Conservation (phyloP, 2,888 invertebrate species). For the Odontothrips loti region DNA sequence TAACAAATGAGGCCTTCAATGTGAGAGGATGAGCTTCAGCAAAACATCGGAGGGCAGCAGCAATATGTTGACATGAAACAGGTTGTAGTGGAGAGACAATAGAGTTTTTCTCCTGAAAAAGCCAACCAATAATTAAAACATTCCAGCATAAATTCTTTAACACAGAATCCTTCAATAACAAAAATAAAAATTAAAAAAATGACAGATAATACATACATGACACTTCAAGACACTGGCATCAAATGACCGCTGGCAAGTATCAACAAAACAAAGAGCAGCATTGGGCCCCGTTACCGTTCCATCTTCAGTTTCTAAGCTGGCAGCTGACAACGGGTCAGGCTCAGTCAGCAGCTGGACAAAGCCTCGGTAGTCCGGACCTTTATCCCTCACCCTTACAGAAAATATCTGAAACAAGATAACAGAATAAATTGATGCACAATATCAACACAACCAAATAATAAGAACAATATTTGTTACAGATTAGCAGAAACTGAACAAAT, state of each 20-base stretch:
- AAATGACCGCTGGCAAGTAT: conserved; percentile 54
- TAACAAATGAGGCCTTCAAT: conserved; percentile 58
- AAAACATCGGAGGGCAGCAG: conserved; percentile 59
- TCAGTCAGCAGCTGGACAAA: conserved; percentile 59
- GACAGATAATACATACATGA: conserved; percentile 46
- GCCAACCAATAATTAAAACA: neutral
- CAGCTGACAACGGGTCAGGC: conserved; percentile 28
- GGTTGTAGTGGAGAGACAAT: conserved; percentile 35
- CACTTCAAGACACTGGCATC: conserved; percentile 54
- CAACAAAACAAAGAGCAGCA: conserved; percentile 55
- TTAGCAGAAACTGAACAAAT: neutral
- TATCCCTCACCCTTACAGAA: conserved; percentile 65
- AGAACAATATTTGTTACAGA: neutral
- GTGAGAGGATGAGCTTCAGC: conserved; percentile 58
- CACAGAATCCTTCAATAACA: conserved; percentile 12
- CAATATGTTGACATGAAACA: conserved; percentile 58
- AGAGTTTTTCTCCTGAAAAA: conserved; percentile 42
- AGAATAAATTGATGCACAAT: neutral
- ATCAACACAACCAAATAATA: conserved; percentile 25
- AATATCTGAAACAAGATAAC: conserved; percentile 49
- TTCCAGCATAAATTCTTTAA: conserved; percentile 22
- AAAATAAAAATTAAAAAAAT: conserved; percentile 23
- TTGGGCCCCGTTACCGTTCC: conserved; percentile 47
- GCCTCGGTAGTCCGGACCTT: conserved; percentile 65
- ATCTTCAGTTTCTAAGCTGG: conserved; percentile 41